Evolutionary conservation across 2,797 vertebrate genomes (phyloP), one percentile per base, ranked within the genome.

Genomic region (Geotrypetes seraphini): DNA sequence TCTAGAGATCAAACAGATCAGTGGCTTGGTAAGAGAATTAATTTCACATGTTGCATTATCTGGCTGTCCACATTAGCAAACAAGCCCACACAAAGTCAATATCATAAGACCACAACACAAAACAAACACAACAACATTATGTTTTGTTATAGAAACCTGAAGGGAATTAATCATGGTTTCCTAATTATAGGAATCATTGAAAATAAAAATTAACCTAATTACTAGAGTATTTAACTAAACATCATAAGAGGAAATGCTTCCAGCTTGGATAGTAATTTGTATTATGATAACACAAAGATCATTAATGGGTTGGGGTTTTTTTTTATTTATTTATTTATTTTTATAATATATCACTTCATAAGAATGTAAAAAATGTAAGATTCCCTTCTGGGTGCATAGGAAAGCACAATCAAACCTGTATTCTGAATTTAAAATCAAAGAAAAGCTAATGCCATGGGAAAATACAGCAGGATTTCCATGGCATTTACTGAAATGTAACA

Each of bases 61-160:
- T 64, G 22, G 31, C 50, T 78, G 69, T 75, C 69, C 71, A 77
- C 63, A 79, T 78, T 78, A 81, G 75, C 66, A 59, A 55, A 48
- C 50, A 67, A 64, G 36, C 54, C 11, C 23, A 64, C 71, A 56
- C 35, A 56, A 50, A 64, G 67, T 71, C 63, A 57, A 39, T 70
- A 73, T 19, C 46, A 60, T 67, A 37, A 59, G 56, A 59, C 39
- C 47, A 70, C 60, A 62, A 58, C 33, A 57, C 37, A 70, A 69
- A 53, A 51, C 68, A 56, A 68, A 60, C 51, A 77, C 66, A 47
- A 48, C 36, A 60, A 31, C 56, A 43, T 37, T 32, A 50, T 5
- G 42, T 47, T 50, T 78, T 56, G 46, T 55, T 42, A 69, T 32
- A 50, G 68, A 71, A 75, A 83, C 60, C 73, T 75, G 71, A 79